Conservation (phyloP, 1,140 invertebrate genomes). For the Notospermus geniculatus region DNA sequence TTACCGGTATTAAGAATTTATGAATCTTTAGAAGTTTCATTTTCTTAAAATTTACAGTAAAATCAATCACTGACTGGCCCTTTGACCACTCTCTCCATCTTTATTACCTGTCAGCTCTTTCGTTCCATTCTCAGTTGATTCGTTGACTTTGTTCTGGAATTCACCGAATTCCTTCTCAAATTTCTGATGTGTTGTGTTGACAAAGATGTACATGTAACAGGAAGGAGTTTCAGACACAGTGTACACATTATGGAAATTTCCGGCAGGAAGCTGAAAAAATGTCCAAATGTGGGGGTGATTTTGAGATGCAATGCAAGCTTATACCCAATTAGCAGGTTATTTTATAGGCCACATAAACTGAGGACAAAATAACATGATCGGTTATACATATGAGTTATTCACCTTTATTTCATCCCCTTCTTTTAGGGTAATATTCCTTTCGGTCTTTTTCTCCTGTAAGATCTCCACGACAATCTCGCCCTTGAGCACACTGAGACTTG, state of each 20-base stretch:
- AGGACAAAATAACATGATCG: too few relatives aligned
- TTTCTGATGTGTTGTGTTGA: conserved; percentile 56
- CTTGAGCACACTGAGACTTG: conserved; percentile 72
- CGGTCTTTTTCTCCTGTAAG: conserved; percentile 35
- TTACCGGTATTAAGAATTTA: too few relatives aligned
- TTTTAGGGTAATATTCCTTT: conserved; percentile 51
- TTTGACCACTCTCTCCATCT: too few relatives aligned
- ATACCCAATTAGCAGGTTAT: too few relatives aligned
- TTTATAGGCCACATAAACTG: too few relatives aligned
- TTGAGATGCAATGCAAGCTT: too few relatives aligned
- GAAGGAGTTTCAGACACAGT: conserved; percentile 73
- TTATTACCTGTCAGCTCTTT: too few relatives aligned
- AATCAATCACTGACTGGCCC: too few relatives aligned
- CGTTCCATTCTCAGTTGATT: conserved; percentile 10
- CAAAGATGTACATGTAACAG: conserved; percentile 81
- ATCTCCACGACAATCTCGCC: conserved; percentile 65
- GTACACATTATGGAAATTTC: conserved; percentile 71
- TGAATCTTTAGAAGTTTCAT: too few relatives aligned
- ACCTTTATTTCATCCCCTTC: conserved; percentile 63
- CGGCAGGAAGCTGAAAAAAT: conserved; percentile 53
- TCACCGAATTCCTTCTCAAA: conserved; percentile 31
- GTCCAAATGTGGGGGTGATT: too few relatives aligned
- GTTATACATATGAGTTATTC: not conserved
- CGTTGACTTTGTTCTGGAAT: conserved; percentile 33
- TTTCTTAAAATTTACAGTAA: too few relatives aligned